These are phyloP conservation scores for Dinocampus coccinellae DNA, from an alignment of 2,888 invertebrate genomes.

Conservation along the genomic window DNA sequence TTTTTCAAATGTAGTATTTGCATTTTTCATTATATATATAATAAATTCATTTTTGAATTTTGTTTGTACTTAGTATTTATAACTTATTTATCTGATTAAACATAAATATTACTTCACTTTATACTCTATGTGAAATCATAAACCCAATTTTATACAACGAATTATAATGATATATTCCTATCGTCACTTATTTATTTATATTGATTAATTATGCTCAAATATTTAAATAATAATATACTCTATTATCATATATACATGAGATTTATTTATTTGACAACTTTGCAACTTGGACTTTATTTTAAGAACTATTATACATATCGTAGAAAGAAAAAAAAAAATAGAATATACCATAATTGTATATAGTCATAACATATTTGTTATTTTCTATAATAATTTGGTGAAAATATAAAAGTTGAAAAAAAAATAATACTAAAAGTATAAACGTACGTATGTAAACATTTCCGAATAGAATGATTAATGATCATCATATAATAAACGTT, in stretches of 20 bases:
- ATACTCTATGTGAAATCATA: background rate
- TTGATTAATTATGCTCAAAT: background rate
- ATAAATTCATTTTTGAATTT: conserved; percentile 25
- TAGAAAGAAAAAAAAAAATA: background rate
- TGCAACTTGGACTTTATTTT: too few species aligned
- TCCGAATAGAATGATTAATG: background rate
- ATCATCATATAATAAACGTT: background rate
- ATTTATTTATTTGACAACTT: conserved; percentile 22
- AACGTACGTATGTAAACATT: conserved; percentile 7
- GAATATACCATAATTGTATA: background rate
- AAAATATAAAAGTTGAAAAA: background rate
- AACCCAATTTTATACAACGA: background rate
- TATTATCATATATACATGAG: conserved; percentile 19
- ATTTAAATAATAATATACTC: conserved; percentile 3
- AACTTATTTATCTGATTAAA: conserved; percentile 11
- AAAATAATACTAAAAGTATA: conserved; percentile 4
- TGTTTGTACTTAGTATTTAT: conserved; percentile 26
- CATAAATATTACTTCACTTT: conserved; percentile 2
- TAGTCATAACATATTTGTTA: background rate
- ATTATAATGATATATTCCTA: background rate
- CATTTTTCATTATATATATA: conserved; percentile 25
- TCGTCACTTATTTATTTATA: background rate
- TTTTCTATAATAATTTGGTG: background rate
- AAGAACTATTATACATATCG: background rate
- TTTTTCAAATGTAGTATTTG: background rate